These are phyloP conservation scores for Catocala fraxini DNA, from an alignment of 2,888 invertebrate genomes.

Conservation along the genomic window DNA sequence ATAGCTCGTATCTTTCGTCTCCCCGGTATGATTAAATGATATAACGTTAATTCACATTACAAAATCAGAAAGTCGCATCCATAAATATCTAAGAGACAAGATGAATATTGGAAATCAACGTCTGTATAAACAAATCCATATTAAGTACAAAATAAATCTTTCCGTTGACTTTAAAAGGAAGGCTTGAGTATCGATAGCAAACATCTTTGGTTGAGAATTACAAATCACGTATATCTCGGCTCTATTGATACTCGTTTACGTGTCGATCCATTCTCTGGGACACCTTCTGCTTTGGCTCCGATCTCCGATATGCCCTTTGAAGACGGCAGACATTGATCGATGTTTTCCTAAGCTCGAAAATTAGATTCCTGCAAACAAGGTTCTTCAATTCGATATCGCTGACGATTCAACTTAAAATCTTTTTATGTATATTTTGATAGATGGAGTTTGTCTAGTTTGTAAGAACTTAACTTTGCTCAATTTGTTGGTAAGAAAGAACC, in stretches of 20 bases:
- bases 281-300: slow-evolving; percentile 66
- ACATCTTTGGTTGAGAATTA: slow-evolving; percentile 41
- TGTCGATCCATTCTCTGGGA: slow-evolving; percentile 65
- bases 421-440: slow-evolving; percentile 25
- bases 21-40: no score
- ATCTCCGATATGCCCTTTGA: slow-evolving; percentile 63
- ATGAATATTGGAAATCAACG: slow-evolving; percentile 2
- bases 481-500: not conserved
- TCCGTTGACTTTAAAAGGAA: slow-evolving; percentile 18
- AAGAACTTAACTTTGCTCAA: no score
- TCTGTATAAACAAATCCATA: slow-evolving; percentile 10
- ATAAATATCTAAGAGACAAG: slow-evolving; percentile 1
- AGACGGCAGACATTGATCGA: slow-evolving; percentile 73
- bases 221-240: slow-evolving; percentile 54
- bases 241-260: slow-evolving; percentile 61
- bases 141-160: slow-evolving; percentile 20
- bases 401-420: slow-evolving; percentile 25
- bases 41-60: not conserved
- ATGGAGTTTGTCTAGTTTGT: slow-evolving; percentile 12
- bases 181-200: slow-evolving; percentile 13
- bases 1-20: no score
- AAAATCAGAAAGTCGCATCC: not conserved
- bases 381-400: slow-evolving; percentile 49
- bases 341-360: slow-evolving; percentile 56
- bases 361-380: slow-evolving; percentile 49